Conservation (phyloP, 1,140 invertebrate genomes). For the Dendroctonus ponderosae region DNA sequence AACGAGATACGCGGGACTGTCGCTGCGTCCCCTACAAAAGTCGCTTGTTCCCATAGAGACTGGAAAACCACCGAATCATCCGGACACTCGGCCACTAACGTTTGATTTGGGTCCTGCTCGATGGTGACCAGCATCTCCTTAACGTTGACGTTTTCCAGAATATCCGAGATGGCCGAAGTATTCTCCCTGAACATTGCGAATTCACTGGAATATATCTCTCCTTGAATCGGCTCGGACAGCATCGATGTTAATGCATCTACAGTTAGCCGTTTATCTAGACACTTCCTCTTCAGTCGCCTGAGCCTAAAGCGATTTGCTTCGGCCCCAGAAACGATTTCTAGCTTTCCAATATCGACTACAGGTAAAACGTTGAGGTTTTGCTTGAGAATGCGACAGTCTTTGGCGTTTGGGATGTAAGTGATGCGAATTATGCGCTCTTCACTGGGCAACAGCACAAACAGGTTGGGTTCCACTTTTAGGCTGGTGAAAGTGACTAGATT, state of each 20-base stretch:
- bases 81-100: constrained; percentile 32
- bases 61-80: constrained; percentile 41
- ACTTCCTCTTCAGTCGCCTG: constrained; percentile 38
- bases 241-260: constrained; percentile 34
- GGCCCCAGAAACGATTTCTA: constrained; percentile 40
- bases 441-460: constrained; percentile 39
- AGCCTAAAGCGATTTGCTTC: constrained; percentile 43
- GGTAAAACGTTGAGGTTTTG: constrained; percentile 27
- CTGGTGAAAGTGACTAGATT: constrained; percentile 41
- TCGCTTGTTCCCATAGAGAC: constrained; percentile 36
- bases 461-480: constrained; percentile 35
- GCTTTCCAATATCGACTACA: constrained; percentile 40
- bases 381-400: constrained; percentile 39
- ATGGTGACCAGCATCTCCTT: constrained; percentile 40
- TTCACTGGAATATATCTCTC: constrained; percentile 41
- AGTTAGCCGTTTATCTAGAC: constrained; percentile 28
- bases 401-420: constrained; percentile 33
- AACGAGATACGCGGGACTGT: constrained; percentile 20
- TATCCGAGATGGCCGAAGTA: constrained; percentile 23
- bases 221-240: constrained; percentile 35
- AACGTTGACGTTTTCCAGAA: constrained; percentile 31
- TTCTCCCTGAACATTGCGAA: constrained; percentile 35
- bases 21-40: constrained; percentile 15
- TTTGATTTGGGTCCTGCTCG: constrained; percentile 41
- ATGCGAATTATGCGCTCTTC: constrained; percentile 37